A percentile compares a stretch with the other conserved stretches of the same genome.
Evolutionary conservation across 2,113 vertebrate genomes (phyloP).

Genomic region (Otis tarda): DNA sequence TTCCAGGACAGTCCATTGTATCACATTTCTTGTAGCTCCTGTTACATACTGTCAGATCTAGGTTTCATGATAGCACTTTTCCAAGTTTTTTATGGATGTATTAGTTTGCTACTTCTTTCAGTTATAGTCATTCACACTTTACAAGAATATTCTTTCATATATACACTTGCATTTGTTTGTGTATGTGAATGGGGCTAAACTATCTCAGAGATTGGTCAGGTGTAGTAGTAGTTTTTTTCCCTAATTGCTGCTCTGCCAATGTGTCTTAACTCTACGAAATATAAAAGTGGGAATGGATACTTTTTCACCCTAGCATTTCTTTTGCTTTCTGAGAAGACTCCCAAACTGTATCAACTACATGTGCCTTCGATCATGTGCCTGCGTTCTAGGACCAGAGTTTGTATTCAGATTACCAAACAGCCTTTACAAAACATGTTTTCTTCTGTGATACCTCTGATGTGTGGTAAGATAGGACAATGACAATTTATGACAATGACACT

Average conservation of each 20-base stretch:
- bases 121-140: background rate
- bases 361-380: background rate
- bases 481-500: background rate
- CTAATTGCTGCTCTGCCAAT: background rate
- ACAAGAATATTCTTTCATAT: background rate
- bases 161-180: background rate
- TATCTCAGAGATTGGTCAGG: background rate
- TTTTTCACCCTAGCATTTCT: background rate
- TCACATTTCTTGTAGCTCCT: background rate
- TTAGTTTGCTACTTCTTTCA: background rate
- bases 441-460: background rate
- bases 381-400: background rate
- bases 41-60: background rate
- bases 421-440: background rate
- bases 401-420: background rate
- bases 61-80: background rate
- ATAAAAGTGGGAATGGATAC: background rate
- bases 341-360: accelerated
- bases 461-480: background rate
- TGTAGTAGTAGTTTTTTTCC: background rate
- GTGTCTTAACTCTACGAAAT: background rate
- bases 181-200: background rate
- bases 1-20: background rate
- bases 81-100: background rate
- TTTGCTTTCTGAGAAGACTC: background rate